Evolutionary conservation across 2,888 invertebrate species (phyloP).

Genomic region (Corbicula japonica): DNA sequence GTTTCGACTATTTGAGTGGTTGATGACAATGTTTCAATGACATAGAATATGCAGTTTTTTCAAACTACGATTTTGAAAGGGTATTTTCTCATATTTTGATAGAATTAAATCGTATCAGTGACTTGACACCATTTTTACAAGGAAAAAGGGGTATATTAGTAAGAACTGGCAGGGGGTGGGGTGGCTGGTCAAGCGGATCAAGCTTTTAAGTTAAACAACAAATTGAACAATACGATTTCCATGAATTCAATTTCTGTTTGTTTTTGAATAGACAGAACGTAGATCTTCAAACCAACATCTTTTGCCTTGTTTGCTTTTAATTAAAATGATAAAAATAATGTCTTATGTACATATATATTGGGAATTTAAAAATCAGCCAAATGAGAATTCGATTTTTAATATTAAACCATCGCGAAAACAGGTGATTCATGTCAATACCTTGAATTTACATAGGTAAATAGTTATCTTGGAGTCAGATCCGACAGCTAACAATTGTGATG

Average conservation of each 20-base stretch:
- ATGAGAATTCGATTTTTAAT: background rate
- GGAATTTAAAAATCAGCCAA: background rate
- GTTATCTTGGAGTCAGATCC: slow-evolving; percentile 80
- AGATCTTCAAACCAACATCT: background rate
- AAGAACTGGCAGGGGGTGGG: too few species aligned
- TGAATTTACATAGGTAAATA: slow-evolving; percentile 79
- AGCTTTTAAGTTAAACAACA: too few species aligned
- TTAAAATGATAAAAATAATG: background rate
- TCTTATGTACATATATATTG: background rate
- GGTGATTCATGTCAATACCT: slow-evolving; percentile 69
- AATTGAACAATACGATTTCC: too few species aligned
- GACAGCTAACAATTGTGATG: slow-evolving; percentile 81
- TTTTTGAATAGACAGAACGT: background rate
- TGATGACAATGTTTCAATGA: too few species aligned
- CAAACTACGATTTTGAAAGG: too few species aligned
- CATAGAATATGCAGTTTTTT: too few species aligned
- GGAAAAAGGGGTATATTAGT: too few species aligned
- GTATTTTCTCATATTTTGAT: too few species aligned
- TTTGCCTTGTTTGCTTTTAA: background rate
- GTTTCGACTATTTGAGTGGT: too few species aligned
- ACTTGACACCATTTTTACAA: too few species aligned
- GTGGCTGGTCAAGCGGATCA: too few species aligned
- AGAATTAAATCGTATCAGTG: too few species aligned
- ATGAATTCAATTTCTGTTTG: background rate
- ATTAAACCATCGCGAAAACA: slow-evolving; percentile 39